A percentile compares a stretch with the other conserved stretches of the same genome.
Conservation (phyloP, 2,797 vertebrate genomes). For the Sebastes itinus region DNA sequence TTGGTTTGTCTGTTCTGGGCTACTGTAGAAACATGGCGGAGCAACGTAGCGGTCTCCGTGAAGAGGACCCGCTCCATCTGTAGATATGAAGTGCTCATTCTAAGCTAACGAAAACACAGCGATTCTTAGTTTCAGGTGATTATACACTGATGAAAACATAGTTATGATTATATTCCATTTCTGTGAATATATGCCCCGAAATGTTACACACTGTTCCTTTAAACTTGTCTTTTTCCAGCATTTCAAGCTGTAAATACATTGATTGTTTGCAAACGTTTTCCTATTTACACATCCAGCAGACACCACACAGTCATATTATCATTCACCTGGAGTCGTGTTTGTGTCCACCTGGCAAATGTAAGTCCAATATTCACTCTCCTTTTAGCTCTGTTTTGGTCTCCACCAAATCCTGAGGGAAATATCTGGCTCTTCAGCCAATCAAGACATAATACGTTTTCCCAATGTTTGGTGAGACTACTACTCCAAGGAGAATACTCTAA, state of each 20-base stretch:
- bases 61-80: no score
- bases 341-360: background rate
- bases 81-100: rapidly evolving
- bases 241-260: background rate
- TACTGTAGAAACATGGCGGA: no score
- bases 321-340: no score
- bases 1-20: no score
- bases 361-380: background rate
- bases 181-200: no score
- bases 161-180: no score
- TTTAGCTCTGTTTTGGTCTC: background rate
- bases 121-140: no score
- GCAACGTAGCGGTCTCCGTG: rapidly evolving
- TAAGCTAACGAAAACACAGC: no score
- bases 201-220: no score
- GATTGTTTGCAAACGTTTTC: background rate
- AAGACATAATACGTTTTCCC: background rate
- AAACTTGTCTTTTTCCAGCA: no score
- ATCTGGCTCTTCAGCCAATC: background rate
- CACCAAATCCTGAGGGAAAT: background rate
- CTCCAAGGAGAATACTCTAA: background rate
- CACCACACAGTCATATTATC: background rate
- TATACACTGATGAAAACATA: no score
- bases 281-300: background rate
- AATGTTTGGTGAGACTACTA: background rate